Percentiles rank a stretch among this genome's conserved stretches.
Evolutionary conservation across 2,888 invertebrate species (phyloP).

Genomic region (Pogonocherus hispidulus): DNA sequence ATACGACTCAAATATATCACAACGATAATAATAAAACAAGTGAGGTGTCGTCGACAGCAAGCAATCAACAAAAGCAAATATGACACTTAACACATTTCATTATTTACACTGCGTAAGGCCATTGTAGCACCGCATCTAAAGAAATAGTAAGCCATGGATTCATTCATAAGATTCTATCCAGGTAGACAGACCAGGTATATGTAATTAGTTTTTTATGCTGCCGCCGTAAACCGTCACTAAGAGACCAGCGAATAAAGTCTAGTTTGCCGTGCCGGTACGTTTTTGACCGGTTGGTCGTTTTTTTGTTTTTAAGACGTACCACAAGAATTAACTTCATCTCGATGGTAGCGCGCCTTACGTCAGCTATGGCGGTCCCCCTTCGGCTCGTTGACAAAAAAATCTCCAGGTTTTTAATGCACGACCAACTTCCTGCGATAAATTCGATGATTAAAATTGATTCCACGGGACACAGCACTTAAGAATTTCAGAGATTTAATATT

Average conservation of each 20-base stretch:
- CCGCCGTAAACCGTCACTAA: conserved; percentile 40
- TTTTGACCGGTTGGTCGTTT: conserved; percentile 64
- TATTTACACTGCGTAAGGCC: conserved; percentile 49
- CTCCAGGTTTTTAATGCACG: conserved; percentile 24
- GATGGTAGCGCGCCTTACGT: conserved; percentile 37
- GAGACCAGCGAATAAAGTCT: conserved; percentile 50
- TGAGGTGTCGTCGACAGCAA: conserved; percentile 12
- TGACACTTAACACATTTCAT: conserved; percentile 41
- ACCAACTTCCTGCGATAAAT: conserved; percentile 42
- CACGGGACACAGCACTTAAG: conserved; percentile 35
- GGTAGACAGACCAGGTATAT: conserved; percentile 65
- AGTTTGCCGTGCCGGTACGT: conserved; percentile 52
- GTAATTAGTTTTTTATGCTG: conserved; percentile 65
- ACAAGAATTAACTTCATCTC: conserved; percentile 50
- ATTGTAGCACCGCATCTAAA: conserved; percentile 56
- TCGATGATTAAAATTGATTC: conserved; percentile 39
- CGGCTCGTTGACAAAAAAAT: conserved; percentile 25
- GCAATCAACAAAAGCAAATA: conserved; percentile 29
- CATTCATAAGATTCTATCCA: conserved; percentile 68
- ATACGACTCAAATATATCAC: conserved; percentile 32
- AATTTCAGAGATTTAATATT: conserved; percentile 46
- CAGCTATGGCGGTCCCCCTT: conserved; percentile 29
- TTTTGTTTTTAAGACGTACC: conserved; percentile 53
- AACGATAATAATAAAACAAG: conserved; percentile 5
- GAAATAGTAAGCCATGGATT: conserved; percentile 63